phyloP scores from a whole-genome alignment of 2,113 vertebrate genomes.

The Puntigrus tetrazona region DNA sequence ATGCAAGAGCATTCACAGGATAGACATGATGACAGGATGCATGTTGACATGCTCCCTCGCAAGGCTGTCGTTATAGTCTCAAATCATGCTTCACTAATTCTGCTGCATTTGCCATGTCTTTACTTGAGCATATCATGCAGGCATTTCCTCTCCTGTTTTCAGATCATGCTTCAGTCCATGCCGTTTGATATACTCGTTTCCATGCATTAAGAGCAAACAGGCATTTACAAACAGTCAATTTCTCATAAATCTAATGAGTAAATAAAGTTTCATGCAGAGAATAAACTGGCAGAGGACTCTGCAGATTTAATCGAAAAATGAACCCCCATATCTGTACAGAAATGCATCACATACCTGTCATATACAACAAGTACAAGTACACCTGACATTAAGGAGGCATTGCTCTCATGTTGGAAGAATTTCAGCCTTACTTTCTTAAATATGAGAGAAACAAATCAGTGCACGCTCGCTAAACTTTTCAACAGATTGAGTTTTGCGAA shows the following conservation, averaged over 20 bases:
- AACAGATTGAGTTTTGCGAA: background rate
- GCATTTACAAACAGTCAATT: background rate
- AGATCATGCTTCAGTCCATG: slow-evolving; percentile 54
- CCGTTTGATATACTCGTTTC: slow-evolving; percentile 20
- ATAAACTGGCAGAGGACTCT: slow-evolving; percentile 44
- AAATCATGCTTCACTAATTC: slow-evolving; percentile 13
- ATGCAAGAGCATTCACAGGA: slow-evolving; percentile 63
- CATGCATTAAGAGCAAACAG: slow-evolving; percentile 38
- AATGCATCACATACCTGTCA: slow-evolving; percentile 50
- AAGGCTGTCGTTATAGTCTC: background rate
- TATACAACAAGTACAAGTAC: slow-evolving; percentile 40
- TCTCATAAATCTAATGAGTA: slow-evolving; percentile 8
- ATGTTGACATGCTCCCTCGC: slow-evolving; percentile 46
- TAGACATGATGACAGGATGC: slow-evolving; percentile 2
- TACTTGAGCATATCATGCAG: slow-evolving; percentile 57
- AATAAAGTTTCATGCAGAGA: slow-evolving; percentile 51
- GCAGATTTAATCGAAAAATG: background rate
- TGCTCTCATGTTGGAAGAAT: slow-evolving; percentile 39
- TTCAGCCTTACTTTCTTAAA: slow-evolving; percentile 41
- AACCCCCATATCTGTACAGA: background rate
- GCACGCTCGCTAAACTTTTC: slow-evolving; percentile 10
- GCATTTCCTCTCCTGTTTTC: slow-evolving; percentile 27
- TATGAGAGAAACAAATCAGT: slow-evolving; percentile 44
- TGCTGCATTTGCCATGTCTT: background rate
- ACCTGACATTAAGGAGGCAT: slow-evolving; percentile 36